A percentile compares a stretch with the other conserved stretches of the same genome.
These are phyloP conservation scores for Ophion ventricosus DNA, from an alignment of 2,888 invertebrate species.

Conservation along the genomic window DNA sequence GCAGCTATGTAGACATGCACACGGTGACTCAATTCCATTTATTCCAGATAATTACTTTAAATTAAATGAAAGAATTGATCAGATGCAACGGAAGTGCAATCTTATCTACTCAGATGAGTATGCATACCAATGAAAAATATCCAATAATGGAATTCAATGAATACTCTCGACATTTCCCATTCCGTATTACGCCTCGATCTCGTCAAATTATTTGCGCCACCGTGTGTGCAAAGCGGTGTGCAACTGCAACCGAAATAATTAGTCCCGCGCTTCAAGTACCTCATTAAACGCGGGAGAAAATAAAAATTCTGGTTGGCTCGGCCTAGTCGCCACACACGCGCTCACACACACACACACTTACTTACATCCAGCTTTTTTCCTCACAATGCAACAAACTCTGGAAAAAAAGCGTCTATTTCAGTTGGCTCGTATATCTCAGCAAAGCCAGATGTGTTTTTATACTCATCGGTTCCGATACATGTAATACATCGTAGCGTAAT, in stretches of 20 bases:
- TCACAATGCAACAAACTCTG: slow-evolving; percentile 50
- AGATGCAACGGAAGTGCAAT: background rate
- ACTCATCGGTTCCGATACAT: slow-evolving; percentile 4
- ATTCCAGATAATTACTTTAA: background rate
- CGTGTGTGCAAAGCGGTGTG: slow-evolving; percentile 19
- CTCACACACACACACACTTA: slow-evolving; percentile 12
- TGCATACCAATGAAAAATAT: background rate
- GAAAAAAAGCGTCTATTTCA: slow-evolving; percentile 44
- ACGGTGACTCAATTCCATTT: slow-evolving; percentile 19
- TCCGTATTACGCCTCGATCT: background rate
- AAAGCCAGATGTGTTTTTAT: slow-evolving; percentile 39
- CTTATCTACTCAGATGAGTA: background rate
- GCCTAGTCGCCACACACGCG: slow-evolving; percentile 33
- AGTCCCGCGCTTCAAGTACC: slow-evolving; percentile 73
- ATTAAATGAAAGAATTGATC: background rate
- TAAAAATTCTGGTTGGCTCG: slow-evolving; percentile 33
- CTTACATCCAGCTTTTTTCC: slow-evolving; percentile 29
- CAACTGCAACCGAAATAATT: slow-evolving; percentile 73
- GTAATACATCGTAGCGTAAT: slow-evolving; percentile 11
- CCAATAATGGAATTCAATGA: background rate
- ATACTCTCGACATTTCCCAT: background rate
- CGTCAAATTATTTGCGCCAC: slow-evolving; percentile 1
- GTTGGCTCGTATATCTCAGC: slow-evolving; percentile 46
- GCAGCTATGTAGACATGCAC: slow-evolving; percentile 24
- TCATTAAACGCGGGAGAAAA: slow-evolving; percentile 74